Conservation (phyloP, 2,113 vertebrate species). For the Podarcis muralis region DNA sequence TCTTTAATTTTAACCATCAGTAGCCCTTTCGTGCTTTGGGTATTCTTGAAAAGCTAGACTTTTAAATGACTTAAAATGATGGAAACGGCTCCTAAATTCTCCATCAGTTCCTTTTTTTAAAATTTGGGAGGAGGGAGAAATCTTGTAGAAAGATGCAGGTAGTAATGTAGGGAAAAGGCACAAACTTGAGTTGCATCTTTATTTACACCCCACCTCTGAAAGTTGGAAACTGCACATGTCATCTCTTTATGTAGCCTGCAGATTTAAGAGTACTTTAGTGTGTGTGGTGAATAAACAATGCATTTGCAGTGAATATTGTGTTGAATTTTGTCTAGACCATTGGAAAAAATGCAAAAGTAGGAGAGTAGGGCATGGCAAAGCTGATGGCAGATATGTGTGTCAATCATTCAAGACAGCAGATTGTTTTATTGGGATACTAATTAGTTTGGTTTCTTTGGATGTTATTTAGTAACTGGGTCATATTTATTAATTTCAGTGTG, state of each 20-base stretch:
- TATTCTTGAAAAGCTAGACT: not conserved
- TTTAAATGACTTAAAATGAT: not conserved
- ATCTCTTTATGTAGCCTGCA: not conserved
- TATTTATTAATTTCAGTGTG: too few relatives aligned
- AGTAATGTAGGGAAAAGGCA: not conserved
- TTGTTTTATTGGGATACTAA: accelerated
- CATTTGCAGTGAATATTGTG: not conserved
- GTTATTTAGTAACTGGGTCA: not conserved
- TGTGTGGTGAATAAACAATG: not conserved
- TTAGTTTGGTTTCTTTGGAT: accelerated
- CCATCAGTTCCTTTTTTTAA: not conserved
- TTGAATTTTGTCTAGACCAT: not conserved
- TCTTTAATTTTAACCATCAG: not conserved
- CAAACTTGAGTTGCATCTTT: not conserved
- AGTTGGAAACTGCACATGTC: not conserved
- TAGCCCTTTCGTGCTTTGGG: not conserved
- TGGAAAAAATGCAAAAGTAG: not conserved
- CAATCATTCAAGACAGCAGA: not conserved
- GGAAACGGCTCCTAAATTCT: not conserved
- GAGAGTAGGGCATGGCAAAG: not conserved
- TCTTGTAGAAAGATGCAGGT: not conserved
- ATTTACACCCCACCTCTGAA: not conserved
- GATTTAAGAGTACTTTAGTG: not conserved
- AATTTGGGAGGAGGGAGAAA: not conserved
- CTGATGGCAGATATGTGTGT: not conserved